Evolutionary conservation across 2,113 vertebrate genomes (phyloP).

Genomic region (Alligator mississippiensis): DNA sequence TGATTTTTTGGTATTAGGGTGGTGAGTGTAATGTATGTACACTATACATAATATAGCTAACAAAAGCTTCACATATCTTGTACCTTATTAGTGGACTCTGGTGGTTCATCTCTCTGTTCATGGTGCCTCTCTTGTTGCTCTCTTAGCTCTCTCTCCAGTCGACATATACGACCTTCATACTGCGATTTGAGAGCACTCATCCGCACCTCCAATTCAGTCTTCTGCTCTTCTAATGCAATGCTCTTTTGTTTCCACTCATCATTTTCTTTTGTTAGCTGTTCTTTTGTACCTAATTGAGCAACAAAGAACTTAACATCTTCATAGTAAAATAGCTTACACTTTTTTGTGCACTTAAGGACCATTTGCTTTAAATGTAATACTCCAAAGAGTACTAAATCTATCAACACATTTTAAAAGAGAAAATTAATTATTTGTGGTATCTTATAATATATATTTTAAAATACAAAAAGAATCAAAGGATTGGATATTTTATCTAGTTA

Average conservation of each 20-base stretch:
- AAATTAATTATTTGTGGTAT: neutral
- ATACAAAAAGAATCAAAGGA: neutral
- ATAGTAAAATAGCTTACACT: neutral
- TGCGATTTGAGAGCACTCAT: slow-evolving; percentile 95
- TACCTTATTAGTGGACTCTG: slow-evolving; percentile 92
- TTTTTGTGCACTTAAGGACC: neutral
- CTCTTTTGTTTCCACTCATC: slow-evolving; percentile 91
- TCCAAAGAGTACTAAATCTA: neutral
- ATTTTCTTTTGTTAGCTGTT: slow-evolving; percentile 90
- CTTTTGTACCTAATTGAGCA: slow-evolving; percentile 82
- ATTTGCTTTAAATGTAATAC: neutral
- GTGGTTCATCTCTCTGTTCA: slow-evolving; percentile 92
- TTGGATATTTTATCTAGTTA: neutral
- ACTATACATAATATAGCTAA: too few relatives aligned
- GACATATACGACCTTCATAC: slow-evolving; percentile 93
- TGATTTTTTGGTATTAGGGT: neutral
- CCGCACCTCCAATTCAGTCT: slow-evolving; percentile 93
- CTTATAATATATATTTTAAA: neutral
- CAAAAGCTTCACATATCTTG: fast-evolving
- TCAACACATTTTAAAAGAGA: neutral
- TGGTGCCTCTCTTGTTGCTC: slow-evolving; percentile 95
- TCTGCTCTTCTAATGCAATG: slow-evolving; percentile 84
- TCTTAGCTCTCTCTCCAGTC: slow-evolving; percentile 92
- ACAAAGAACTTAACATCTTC: neutral
- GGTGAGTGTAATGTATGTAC: neutral